phyloP scores from a whole-genome alignment of 1,140 invertebrate genomes.

The Heliconius himera region DNA sequence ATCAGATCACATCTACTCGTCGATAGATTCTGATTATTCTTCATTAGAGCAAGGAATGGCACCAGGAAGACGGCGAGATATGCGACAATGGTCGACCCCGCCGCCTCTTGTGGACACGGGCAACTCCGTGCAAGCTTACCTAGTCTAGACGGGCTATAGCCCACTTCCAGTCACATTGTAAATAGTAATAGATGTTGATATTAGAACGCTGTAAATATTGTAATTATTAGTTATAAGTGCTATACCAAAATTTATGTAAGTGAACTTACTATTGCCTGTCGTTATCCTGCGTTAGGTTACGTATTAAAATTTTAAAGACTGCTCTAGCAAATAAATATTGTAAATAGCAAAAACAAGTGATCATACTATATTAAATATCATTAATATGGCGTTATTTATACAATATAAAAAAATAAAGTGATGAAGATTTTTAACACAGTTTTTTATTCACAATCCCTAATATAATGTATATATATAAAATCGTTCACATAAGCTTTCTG shows the following conservation, averaged over 20 bases:
- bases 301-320: conserved; percentile 81
- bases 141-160: conserved; percentile 71
- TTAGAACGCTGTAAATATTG: conserved; percentile 74
- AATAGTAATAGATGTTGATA: conserved; percentile 61
- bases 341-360: conserved; percentile 80
- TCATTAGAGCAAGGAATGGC: conserved; percentile 79
- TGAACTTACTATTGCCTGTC: conserved; percentile 77
- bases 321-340: conserved; percentile 79
- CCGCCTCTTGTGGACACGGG: conserved; percentile 72
- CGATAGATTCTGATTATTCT: conserved; percentile 91
- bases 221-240: conserved; percentile 78
- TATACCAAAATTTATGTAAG: conserved; percentile 80
- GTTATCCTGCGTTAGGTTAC: conserved; percentile 79
- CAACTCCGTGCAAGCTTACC: conserved; percentile 77
- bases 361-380: conserved; percentile 76
- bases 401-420: conserved; percentile 72
- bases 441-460: conserved; percentile 53
- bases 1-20: conserved; percentile 93
- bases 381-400: conserved; percentile 79
- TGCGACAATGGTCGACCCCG: conserved; percentile 74
- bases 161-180: conserved; percentile 79
- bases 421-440: conserved; percentile 70
- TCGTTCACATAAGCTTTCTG: conserved; percentile 2
- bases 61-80: conserved; percentile 70
- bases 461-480: not conserved